These are phyloP conservation scores for Darevskia nairensis DNA, from an alignment of 2,797 vertebrate species.

Conservation along the genomic window DNA sequence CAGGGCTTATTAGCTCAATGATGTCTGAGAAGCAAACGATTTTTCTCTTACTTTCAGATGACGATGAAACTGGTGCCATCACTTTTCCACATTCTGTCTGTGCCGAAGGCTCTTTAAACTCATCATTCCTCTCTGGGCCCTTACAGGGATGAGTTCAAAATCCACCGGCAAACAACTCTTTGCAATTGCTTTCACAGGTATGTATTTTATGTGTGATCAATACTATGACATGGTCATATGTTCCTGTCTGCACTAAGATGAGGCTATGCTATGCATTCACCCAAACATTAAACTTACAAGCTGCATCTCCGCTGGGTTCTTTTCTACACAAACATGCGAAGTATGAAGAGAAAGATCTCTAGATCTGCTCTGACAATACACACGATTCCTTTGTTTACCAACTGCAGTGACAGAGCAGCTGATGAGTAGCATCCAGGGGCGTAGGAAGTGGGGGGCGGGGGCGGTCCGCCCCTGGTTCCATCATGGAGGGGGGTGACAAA, in stretches of 20 bases:
- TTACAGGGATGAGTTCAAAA: background rate
- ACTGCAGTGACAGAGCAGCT: background rate
- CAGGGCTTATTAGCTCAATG: constrained; percentile 69
- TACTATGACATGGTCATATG: background rate
- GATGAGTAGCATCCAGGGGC: background rate
- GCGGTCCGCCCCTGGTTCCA: too few relatives aligned
- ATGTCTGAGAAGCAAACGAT: constrained; percentile 40
- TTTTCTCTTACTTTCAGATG: constrained; percentile 35
- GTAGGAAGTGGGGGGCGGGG: too few relatives aligned
- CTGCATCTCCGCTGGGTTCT: background rate
- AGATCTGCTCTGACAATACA: background rate
- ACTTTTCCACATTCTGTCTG: background rate
- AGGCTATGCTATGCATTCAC: background rate
- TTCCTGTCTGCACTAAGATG: background rate
- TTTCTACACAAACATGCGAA: background rate
- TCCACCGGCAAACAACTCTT: background rate
- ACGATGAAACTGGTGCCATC: background rate
- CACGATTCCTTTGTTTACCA: background rate
- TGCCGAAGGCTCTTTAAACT: constrained; percentile 8
- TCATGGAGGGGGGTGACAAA: too few relatives aligned
- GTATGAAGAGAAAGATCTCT: background rate
- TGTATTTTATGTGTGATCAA: background rate
- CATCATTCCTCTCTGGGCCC: background rate
- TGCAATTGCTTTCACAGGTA: constrained; percentile 6
- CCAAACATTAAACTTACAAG: background rate